Evolutionary conservation across 2,888 invertebrate genomes (phyloP), one percentile per base, ranked within the genome.

Genomic region (Eudemis profundana): DNA sequence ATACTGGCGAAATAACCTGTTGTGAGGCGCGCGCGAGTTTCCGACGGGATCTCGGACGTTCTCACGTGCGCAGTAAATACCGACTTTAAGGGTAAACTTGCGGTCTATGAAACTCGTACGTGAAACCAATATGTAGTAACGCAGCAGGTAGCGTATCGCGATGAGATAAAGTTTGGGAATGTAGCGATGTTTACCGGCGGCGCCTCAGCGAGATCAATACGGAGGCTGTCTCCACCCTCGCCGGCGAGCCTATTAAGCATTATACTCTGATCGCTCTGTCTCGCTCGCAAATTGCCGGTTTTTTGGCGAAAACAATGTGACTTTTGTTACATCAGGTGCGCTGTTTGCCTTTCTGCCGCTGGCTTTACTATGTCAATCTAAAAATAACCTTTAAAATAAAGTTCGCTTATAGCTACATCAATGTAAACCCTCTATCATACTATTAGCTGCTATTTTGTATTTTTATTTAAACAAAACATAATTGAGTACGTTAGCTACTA

Each of bases 171-270:
- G 76, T 81, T 81, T 70, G 72, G 71, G 67, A 75, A 78, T 59
- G 74, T 75, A 71, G 72, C 72, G 69, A 74, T 76, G 74, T 78
- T 69, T 69, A 65, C 63, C 38, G 69, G 53, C 71, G 77, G 74
- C 78, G 78, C 73, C 75, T 73, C 69, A 68, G 66, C 75, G 73
- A 83, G 87, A 89, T 90, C 89, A 85, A 90, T 90, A 90, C 87
- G 78, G 79, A 84, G 83, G 78, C 82, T 82, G 83, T 82, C 83
- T 84, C 83, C 82, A 77, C 80, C 81, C 83, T 77, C 78, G 75
- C 67, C 68, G 70, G 70, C 62, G 19, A 61, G 69, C 66, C 68
- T 74, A 70, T 73, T 72, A 71, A 68, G 59, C 67, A 65, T 68
- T 59, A 54, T 54, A 56, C 61, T 61, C 29, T 27, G 23, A 21